Percentiles rank a stretch among this genome's conserved stretches.
Conservation (phyloP, 1,140 invertebrate species). For the Sinella curviseta region DNA sequence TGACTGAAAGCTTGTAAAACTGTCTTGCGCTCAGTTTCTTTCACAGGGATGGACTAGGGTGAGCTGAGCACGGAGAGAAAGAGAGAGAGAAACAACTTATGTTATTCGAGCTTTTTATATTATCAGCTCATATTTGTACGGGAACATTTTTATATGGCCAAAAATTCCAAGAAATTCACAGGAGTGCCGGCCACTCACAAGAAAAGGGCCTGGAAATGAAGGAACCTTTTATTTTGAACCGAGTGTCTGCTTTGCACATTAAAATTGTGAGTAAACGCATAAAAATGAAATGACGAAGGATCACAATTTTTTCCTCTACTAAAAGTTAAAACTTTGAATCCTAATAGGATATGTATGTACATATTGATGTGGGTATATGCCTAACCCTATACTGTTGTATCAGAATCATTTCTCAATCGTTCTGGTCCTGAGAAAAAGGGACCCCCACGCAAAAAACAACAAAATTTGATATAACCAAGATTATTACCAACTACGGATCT, state of each 20-base stretch:
- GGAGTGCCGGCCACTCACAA: slow-evolving; percentile 37
- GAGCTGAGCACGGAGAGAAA: no score
- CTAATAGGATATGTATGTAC: background rate
- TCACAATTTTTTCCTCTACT: background rate
- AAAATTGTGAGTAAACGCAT: slow-evolving; percentile 2
- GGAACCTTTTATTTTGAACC: background rate
- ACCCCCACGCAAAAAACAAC: slow-evolving; percentile 47
- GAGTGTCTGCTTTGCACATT: slow-evolving; percentile 4
- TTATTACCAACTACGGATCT: slow-evolving; percentile 4
- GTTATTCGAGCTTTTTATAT: slow-evolving; percentile 39
- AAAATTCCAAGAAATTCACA: slow-evolving; percentile 49
- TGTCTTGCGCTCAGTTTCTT: slow-evolving; percentile 44
- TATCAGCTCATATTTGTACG: background rate
- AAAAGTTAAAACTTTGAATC: background rate
- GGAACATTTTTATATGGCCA: slow-evolving; percentile 45
- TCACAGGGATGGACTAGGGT: slow-evolving; percentile 31
- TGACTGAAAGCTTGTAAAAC: slow-evolving; percentile 50
- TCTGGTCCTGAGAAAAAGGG: slow-evolving; percentile 34
- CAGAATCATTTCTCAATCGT: slow-evolving; percentile 2
- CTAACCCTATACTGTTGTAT: no score
- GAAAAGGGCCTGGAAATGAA: background rate
- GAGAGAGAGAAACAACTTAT: slow-evolving; percentile 1
- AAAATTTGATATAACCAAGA: slow-evolving; percentile 30
- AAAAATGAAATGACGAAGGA: slow-evolving; percentile 1
- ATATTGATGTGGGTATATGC: no score